Conservation (phyloP, 2,797 vertebrate genomes). For the Galaxias olidus region DNA sequence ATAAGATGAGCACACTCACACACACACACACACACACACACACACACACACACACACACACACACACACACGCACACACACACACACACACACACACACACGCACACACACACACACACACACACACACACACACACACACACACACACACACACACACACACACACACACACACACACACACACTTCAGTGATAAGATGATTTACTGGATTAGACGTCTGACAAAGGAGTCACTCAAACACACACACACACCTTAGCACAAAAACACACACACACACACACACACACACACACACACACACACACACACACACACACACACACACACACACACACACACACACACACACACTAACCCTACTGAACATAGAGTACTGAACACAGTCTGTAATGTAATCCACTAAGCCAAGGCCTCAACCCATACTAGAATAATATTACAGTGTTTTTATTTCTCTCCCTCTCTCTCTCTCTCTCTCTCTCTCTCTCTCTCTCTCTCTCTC, state of each 20-base stretch:
- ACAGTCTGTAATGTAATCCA: no score
- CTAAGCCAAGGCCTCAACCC: no score
- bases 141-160: not conserved
- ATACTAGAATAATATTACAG: not conserved
- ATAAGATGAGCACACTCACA: no score
- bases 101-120: conserved; percentile 4
- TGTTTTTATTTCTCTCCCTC: conserved; percentile 27
- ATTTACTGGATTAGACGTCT: no score
- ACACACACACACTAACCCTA: conserved; percentile 2
- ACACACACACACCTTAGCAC: no score
- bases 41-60: no score
- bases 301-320: no score
- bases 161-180: not conserved
- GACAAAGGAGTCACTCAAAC: no score
- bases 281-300: conserved; percentile 11
- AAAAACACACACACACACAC: not conserved
- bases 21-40: no score
- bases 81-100: not conserved
- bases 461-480: conserved; percentile 46
- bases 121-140: conserved; percentile 5
- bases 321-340: not conserved
- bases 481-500: conserved; percentile 43
- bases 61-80: not conserved
- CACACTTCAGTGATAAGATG: no score
- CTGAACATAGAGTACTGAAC: no score